phyloP scores from a whole-genome alignment of 2,888 invertebrate species.

The Gasteruption jaculator region DNA sequence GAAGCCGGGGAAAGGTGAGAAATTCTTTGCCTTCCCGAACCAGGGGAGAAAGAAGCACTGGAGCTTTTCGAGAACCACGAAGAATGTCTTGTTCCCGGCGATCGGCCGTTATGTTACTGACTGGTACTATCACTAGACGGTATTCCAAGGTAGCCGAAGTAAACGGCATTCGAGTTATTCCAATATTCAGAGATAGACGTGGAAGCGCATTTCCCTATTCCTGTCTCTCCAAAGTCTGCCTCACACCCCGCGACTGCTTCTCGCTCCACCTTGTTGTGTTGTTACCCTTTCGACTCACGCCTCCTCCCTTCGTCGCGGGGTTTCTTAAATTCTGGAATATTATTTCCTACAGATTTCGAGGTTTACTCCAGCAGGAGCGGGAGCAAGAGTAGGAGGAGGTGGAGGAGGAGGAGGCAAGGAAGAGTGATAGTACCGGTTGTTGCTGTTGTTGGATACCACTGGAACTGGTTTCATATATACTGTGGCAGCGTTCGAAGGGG shows the following conservation, averaged over 20 bases:
- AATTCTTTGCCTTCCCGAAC: slow-evolving; percentile 27
- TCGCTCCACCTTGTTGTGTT: slow-evolving; percentile 7
- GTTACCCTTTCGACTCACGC: background rate
- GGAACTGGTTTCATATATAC: no score
- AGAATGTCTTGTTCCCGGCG: slow-evolving; percentile 42
- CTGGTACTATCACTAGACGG: slow-evolving; percentile 5
- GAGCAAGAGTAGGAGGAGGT: no score
- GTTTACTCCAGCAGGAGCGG: no score
- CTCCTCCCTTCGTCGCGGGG: no score
- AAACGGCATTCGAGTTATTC: slow-evolving; percentile 41
- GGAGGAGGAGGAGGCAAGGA: no score
- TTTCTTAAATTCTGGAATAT: no score
- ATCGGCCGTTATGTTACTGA: slow-evolving; percentile 25
- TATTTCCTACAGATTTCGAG: no score
- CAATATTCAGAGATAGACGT: slow-evolving; percentile 44
- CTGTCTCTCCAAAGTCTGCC: slow-evolving; percentile 3
- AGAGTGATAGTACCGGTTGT: no score
- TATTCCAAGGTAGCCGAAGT: slow-evolving; percentile 9
- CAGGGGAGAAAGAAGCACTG: slow-evolving; percentile 6
- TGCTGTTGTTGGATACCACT: no score
- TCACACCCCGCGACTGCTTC: slow-evolving; percentile 9
- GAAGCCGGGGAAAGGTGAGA: slow-evolving; percentile 34
- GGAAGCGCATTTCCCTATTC: slow-evolving; percentile 27
- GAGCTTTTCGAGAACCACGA: slow-evolving; percentile 28
- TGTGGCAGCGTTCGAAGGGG: no score